phyloP scores from a whole-genome alignment of 2,113 vertebrate species.

The Sebastes schlegelii region DNA sequence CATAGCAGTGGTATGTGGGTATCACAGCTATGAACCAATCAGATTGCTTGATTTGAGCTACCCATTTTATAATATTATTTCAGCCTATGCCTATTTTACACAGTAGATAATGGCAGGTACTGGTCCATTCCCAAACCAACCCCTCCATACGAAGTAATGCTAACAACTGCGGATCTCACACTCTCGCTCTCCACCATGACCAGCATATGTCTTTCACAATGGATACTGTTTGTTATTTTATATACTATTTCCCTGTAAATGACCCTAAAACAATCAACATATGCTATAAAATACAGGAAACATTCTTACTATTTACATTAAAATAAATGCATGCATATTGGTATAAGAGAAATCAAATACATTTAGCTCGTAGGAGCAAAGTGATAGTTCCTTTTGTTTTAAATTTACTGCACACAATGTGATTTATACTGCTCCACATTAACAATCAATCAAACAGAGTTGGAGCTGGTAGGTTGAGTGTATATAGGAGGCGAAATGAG shows the following conservation, averaged over 20 bases:
- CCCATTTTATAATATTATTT: neutral
- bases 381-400: too few relatives aligned
- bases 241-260: neutral
- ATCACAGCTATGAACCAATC: too few relatives aligned
- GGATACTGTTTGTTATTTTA: neutral
- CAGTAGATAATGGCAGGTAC: neutral
- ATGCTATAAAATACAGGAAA: neutral
- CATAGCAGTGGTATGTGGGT: too few relatives aligned
- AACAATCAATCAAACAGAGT: too few relatives aligned
- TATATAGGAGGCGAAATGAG: neutral
- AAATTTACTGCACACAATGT: too few relatives aligned
- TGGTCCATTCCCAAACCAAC: neutral
- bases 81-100: neutral
- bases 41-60: too few relatives aligned
- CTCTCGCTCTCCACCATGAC: neutral
- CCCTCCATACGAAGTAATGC: neutral
- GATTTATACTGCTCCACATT: too few relatives aligned
- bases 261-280: neutral
- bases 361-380: neutral
- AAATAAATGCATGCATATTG: neutral
- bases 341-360: neutral
- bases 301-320: too few relatives aligned
- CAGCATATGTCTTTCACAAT: neutral
- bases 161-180: neutral
- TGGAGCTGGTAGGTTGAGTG: conserved; percentile 4